Conservation (phyloP, 2,797 vertebrate species). For the Holocentrus rufus region DNA sequence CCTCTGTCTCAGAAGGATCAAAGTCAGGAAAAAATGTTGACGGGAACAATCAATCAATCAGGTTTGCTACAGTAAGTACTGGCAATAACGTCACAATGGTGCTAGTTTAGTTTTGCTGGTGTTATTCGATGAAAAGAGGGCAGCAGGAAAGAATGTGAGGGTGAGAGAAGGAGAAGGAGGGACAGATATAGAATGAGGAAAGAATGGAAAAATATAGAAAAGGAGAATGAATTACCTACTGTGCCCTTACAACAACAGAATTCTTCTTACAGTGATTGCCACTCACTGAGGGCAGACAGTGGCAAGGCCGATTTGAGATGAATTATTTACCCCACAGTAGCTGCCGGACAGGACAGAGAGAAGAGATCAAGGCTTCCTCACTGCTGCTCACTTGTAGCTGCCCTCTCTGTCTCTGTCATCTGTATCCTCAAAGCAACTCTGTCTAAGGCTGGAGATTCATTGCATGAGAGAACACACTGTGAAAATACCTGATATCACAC, state of each 20-base stretch:
- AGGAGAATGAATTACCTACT: too few species aligned
- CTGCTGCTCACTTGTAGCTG: not conserved
- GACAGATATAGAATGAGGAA: too few species aligned
- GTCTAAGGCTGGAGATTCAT: not conserved
- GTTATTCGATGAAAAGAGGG: too few species aligned
- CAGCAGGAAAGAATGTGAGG: not conserved
- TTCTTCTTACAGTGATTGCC: not conserved
- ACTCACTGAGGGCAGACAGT: not conserved
- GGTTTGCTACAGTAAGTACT: slow-evolving; percentile 15
- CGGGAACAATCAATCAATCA: slow-evolving; percentile 1
- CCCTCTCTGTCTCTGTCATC: not conserved
- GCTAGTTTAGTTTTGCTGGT: not conserved
- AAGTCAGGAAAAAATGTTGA: not conserved
- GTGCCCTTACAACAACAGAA: not conserved
- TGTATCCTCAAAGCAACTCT: not conserved
- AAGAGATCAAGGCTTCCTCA: not conserved
- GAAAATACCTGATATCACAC: too few species aligned
- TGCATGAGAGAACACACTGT: not conserved
- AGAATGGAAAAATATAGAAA: too few species aligned
- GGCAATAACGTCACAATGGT: too few species aligned
- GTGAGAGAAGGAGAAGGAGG: not conserved
- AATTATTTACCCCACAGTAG: not conserved
- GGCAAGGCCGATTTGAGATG: not conserved
- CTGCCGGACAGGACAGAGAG: too few species aligned
- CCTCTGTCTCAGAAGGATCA: not conserved